Evolutionary conservation across 2,888 invertebrate genomes (phyloP), one percentile per base, ranked within the genome.

Genomic region (Notocelia uddmanniana): DNA sequence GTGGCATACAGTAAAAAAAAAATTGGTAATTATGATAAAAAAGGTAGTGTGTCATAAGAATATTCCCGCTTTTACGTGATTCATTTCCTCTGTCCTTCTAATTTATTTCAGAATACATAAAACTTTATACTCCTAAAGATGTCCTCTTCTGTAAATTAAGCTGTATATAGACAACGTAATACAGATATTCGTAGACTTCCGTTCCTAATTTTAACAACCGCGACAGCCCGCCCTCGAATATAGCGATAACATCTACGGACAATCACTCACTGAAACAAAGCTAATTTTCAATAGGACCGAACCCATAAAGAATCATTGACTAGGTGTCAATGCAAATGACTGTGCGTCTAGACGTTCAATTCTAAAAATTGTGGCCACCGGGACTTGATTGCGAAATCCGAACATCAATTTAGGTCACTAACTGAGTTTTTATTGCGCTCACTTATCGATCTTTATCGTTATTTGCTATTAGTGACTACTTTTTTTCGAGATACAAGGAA

Each of bases 331-430:
- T 80, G 78, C 81, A 83, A 85, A 87, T 88, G 86, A 80, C 79
- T 79, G n/a, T n/a, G 75, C 74, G 91, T 91, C 91, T 91, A 91
- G 90, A 91, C 90, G 77, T 70, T 83, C 86, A 87, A 90, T 90
- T 88, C 84, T 77, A 81, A 80, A 78, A 79, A 85, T 85, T 86
- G 83, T 83, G 76, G 81, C 81, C 85, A 87, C 85, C 82, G 84
- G 82, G 78, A 74, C 81, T 84, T 86, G 83, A 88, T 88, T 88
- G 81, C 73, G n/a, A 73, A 76, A 76, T 62, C 59, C 62, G 57
- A 50, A 34, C 69, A 54, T 54, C 73, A 74, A 74, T 73, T 69
- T 60, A 62, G 67, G 68, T 70, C 75, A 75, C 68, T 70, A 60
- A 71, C 78, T 75, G 79, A 81, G 78, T 73, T 52, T 76, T 79